Evolutionary conservation across 2,888 invertebrate species (phyloP).

Genomic region (Deroplatys truncata): DNA sequence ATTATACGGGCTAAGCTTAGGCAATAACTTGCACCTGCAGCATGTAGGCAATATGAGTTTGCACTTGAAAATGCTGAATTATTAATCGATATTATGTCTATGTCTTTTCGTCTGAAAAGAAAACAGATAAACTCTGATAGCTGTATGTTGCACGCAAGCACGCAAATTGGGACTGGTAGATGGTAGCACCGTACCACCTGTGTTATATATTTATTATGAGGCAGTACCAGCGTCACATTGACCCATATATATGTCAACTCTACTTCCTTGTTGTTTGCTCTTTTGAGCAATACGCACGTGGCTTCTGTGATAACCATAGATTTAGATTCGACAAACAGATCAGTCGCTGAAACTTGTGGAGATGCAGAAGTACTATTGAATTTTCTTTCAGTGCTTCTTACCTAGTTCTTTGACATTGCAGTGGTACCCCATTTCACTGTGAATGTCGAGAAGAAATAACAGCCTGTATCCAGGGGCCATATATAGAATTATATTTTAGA

Average conservation of each 20-base stretch:
- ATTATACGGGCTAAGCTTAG: neutral
- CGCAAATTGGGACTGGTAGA: neutral
- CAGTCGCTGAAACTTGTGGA: neutral
- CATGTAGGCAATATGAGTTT: neutral
- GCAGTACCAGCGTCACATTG: constrained; percentile 18
- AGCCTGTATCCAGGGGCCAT: no score
- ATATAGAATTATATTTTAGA: no score
- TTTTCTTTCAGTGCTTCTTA: no score
- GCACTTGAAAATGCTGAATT: neutral
- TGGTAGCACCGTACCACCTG: constrained; percentile 11
- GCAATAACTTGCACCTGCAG: neutral
- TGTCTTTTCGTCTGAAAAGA: neutral
- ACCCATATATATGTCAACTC: constrained; percentile 17
- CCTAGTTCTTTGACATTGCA: no score
- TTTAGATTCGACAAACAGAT: neutral
- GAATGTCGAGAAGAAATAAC: no score
- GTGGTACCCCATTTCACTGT: no score
- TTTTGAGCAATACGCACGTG: neutral
- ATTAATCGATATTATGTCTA: neutral
- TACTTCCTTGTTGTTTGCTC: neutral
- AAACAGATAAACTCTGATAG: neutral
- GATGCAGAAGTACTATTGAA: no score
- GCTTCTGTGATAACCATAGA: neutral
- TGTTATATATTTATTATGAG: constrained; percentile 14
- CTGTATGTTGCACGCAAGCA: constrained; percentile 4